Conservation (phyloP, 2,888 invertebrate genomes). For the Pelosia muscerda region DNA sequence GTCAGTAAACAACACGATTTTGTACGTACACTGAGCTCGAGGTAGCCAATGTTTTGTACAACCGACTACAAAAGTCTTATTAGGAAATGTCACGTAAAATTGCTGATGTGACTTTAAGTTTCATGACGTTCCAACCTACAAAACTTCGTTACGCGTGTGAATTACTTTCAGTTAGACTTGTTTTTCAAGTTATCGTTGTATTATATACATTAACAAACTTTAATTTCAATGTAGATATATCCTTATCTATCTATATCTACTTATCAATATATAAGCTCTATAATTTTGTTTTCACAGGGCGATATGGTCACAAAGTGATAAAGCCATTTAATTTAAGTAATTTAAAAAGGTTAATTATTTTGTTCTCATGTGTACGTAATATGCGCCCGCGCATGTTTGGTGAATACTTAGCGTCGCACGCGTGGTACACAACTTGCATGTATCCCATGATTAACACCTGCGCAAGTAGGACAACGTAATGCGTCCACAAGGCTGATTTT, state of each 20-base stretch:
- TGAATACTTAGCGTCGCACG: constrained; percentile 35
- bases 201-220: no score
- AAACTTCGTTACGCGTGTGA: no score
- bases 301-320: neutral
- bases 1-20: constrained; percentile 19
- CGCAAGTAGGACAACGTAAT: constrained; percentile 59
- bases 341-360: neutral
- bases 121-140: no score
- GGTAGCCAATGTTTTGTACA: constrained; percentile 14
- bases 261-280: no score
- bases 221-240: no score
- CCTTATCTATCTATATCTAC: no score
- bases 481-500: constrained; percentile 55
- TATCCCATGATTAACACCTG: constrained; percentile 51
- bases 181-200: neutral
- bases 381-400: constrained; percentile 27
- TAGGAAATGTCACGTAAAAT: neutral
- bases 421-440: constrained; percentile 27
- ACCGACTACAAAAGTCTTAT: constrained; percentile 5
- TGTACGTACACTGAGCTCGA: neutral
- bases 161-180: no score
- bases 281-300: no score
- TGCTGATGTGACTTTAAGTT: no score
- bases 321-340: neutral
- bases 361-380: neutral